A percentile compares a stretch with the other conserved stretches of the same genome.
Conservation (phyloP, 2,888 invertebrate species). For the Rotaria socialis region DNA sequence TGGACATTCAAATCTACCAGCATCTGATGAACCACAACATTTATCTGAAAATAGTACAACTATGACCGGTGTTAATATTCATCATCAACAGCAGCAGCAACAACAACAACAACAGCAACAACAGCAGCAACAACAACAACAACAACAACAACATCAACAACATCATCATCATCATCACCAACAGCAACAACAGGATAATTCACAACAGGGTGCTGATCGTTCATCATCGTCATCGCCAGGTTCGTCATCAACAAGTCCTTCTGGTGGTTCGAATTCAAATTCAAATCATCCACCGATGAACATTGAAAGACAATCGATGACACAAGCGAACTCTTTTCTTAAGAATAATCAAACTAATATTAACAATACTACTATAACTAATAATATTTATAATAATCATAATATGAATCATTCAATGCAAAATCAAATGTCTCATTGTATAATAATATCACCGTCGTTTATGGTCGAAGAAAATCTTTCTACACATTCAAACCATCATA, state of each 20-base stretch:
- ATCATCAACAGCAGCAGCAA: not conserved
- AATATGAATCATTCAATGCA: not conserved
- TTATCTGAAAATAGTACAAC: conserved; percentile 16
- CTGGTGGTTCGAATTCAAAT: not conserved
- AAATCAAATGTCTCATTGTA: conserved; percentile 35
- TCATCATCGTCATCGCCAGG: not conserved
- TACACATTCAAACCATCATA: conserved; percentile 4
- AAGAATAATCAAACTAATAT: not conserved
- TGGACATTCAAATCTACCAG: conserved; percentile 33
- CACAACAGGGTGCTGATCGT: not conserved
- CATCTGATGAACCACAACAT: not conserved
- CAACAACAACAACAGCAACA: too few relatives aligned
- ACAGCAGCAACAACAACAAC: not conserved
- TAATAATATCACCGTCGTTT: conserved; percentile 26
- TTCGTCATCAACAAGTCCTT: not conserved
- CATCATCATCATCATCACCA: not conserved
- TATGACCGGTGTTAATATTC: not conserved
- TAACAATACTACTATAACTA: too few relatives aligned
- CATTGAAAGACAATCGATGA: not conserved
- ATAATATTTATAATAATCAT: not conserved
- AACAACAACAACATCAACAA: not conserved
- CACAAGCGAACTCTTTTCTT: not conserved
- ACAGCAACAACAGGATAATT: not conserved
- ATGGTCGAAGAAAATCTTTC: not conserved
- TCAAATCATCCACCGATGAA: not conserved